These are phyloP conservation scores for Salmo trutta DNA, from an alignment of 2,797 vertebrate species.

Conservation along the genomic window DNA sequence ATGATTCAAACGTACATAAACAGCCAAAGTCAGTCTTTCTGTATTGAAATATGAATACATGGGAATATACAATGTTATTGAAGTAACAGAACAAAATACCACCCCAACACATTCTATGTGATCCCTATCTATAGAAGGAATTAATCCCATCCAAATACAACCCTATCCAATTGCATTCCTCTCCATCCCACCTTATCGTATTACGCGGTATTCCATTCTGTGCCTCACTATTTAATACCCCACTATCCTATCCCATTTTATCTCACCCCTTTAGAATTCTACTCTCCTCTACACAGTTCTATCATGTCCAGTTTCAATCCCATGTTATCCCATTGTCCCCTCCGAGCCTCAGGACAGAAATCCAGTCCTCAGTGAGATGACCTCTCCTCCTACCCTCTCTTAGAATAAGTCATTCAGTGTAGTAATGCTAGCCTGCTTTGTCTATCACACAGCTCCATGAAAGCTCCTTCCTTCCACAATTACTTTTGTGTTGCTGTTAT, in stretches of 20 bases:
- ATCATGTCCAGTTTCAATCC: constrained; percentile 6
- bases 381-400: constrained; percentile 13
- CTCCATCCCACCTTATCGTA: constrained; percentile 59
- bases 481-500: background rate
- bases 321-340: background rate
- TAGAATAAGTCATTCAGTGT: constrained; percentile 4
- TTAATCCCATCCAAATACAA: constrained; percentile 58
- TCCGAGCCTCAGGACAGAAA: constrained; percentile 15
- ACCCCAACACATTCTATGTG: constrained; percentile 50
- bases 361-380: background rate
- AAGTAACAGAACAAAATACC: constrained; percentile 66
- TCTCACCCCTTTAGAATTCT: constrained; percentile 21
- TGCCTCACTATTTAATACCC: constrained; percentile 53
- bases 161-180: constrained; percentile 69
- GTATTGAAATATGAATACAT: constrained; percentile 55
- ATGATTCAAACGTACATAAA: constrained; percentile 21
- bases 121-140: constrained; percentile 57
- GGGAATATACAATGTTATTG: constrained; percentile 52
- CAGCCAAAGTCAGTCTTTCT: background rate
- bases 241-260: constrained; percentile 29
- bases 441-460: background rate
- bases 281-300: constrained; percentile 4
- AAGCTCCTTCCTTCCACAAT: background rate
- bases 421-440: background rate
- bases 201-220: constrained; percentile 63